Percentiles rank a stretch among this genome's conserved stretches.
These are phyloP conservation scores for Silvanus unidentatus DNA, from an alignment of 2,888 invertebrate genomes.

Conservation along the genomic window DNA sequence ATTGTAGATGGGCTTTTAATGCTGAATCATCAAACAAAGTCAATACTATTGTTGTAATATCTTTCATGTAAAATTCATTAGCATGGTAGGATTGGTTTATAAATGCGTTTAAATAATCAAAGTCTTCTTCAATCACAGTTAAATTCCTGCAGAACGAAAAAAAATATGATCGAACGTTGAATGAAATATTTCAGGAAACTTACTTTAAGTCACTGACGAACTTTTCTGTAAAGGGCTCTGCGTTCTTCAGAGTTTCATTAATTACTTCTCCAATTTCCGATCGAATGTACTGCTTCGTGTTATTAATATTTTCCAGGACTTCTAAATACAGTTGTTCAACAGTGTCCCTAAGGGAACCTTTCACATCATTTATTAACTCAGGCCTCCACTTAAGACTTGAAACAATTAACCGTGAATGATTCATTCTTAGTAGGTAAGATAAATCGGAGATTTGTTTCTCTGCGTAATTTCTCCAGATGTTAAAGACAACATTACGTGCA, in stretches of 20 bases:
- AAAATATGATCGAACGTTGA: background rate
- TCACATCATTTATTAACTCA: conserved; percentile 58
- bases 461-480: conserved; percentile 78
- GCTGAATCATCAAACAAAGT: conserved; percentile 73
- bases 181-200: background rate
- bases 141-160: conserved; percentile 48
- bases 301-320: conserved; percentile 52
- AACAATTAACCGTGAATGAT: conserved; percentile 76
- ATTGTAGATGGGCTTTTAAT: conserved; percentile 68
- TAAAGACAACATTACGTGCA: conserved; percentile 66
- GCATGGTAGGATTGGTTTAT: conserved; percentile 71
- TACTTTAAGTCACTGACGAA: conserved; percentile 67
- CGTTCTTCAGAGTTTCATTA: conserved; percentile 68
- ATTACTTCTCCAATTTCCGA: conserved; percentile 64
- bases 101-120: conserved; percentile 63
- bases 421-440: conserved; percentile 71
- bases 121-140: conserved; percentile 66
- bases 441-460: conserved; percentile 73
- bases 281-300: conserved; percentile 62
- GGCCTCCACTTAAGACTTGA: conserved; percentile 78
- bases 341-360: conserved; percentile 48
- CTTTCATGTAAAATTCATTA: conserved; percentile 79
- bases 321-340: conserved; percentile 49
- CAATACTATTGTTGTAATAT: conserved; percentile 64
- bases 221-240: conserved; percentile 61